A percentile compares a stretch with the other conserved stretches of the same genome.
phyloP scores from a whole-genome alignment of 2,797 vertebrate species.

The Australoheros facetus region DNA sequence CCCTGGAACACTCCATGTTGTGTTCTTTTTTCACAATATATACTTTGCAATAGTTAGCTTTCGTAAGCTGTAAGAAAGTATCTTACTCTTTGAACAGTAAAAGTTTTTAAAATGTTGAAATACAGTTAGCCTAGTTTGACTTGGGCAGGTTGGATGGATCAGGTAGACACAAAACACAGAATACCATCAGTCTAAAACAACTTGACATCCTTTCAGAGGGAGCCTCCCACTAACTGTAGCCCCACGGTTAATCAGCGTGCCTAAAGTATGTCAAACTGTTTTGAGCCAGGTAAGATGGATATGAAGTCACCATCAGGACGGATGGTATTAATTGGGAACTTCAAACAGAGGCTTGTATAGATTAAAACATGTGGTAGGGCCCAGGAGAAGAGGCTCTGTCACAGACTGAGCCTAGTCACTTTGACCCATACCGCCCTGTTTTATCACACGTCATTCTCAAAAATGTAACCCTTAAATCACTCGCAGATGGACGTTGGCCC shows the following conservation, averaged over 20 bases:
- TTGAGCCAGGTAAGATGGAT: constrained; percentile 69
- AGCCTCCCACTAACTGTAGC: not conserved
- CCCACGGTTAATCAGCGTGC: not conserved
- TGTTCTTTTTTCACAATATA: not conserved
- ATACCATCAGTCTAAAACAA: constrained; percentile 4
- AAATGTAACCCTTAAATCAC: constrained; percentile 79
- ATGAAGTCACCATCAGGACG: constrained; percentile 69
- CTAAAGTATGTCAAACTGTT: constrained; percentile 37
- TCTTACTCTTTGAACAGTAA: not conserved
- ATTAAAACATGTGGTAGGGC: constrained; percentile 80
- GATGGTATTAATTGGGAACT: constrained; percentile 80
- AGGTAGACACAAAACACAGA: not conserved
- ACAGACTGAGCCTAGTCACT: constrained; percentile 77
- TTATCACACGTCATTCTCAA: constrained; percentile 80
- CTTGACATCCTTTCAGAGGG: not conserved
- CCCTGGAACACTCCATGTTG: not conserved
- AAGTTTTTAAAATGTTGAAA: not conserved
- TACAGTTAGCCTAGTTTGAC: not conserved
- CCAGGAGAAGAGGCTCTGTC: constrained; percentile 73
- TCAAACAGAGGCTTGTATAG: constrained; percentile 82
- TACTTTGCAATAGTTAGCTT: not conserved
- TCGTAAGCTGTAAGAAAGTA: not conserved
- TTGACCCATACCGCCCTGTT: constrained; percentile 77
- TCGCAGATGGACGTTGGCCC: constrained; percentile 75
- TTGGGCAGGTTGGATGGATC: not conserved